Conservation (phyloP, 2,113 vertebrate species). For the Myrmecobius fasciatus region DNA sequence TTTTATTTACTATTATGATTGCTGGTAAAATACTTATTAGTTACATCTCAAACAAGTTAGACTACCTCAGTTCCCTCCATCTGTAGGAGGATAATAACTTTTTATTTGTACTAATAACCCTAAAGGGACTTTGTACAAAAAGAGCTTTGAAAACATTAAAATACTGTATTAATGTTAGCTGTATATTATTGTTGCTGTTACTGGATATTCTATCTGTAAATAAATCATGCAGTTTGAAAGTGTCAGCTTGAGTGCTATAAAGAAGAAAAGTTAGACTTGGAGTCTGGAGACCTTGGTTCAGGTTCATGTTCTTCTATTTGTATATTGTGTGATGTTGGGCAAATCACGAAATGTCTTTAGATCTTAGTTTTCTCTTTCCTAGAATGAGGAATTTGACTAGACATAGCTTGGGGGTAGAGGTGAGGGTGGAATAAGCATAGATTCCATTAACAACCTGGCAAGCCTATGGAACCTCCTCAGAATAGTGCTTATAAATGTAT, state of each 20-base stretch:
- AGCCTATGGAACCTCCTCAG: neutral
- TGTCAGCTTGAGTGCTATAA: neutral
- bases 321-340: neutral
- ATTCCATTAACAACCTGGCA: neutral
- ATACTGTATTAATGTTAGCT: neutral
- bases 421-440: neutral
- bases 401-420: neutral
- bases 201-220: neutral
- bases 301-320: neutral
- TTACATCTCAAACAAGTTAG: neutral
- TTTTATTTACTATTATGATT: neutral
- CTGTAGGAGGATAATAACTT: neutral
- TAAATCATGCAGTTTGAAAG: neutral
- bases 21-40: neutral
- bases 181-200: neutral
- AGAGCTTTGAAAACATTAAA: neutral
- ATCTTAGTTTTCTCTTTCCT: neutral
- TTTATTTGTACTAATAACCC: neutral
- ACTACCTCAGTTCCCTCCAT: neutral
- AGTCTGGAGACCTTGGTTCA: neutral
- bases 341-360: neutral
- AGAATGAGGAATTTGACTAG: neutral
- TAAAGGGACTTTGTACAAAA: neutral
- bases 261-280: neutral
- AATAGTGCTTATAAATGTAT: neutral